Evolutionary conservation across 2,888 invertebrate species (phyloP).

Genomic region (Pantelozetes paolii): DNA sequence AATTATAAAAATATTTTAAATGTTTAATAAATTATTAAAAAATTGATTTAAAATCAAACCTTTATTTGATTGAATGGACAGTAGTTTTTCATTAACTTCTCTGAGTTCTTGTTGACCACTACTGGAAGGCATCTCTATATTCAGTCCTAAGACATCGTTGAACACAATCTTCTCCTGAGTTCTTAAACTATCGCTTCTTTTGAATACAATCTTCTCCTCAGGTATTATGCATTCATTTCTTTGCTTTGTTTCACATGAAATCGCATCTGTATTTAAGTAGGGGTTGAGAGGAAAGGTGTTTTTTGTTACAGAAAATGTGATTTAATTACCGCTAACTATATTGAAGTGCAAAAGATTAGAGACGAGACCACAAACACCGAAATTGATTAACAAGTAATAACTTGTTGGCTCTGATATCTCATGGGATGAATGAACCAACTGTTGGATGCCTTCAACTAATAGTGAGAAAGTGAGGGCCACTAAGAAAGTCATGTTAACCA

Average conservation of each 20-base stretch:
- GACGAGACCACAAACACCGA: constrained; percentile 65
- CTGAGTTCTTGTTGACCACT: not conserved
- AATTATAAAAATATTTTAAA: not conserved
- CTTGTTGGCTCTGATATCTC: constrained; percentile 63
- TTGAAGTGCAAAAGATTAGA: constrained; percentile 34
- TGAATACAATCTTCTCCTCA: too few species aligned
- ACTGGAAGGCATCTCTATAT: not conserved
- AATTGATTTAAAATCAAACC: too few species aligned
- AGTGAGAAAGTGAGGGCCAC: constrained; percentile 76
- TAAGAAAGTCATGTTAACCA: constrained; percentile 64
- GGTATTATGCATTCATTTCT: too few species aligned
- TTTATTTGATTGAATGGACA: not conserved
- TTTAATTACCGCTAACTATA: constrained; percentile 27
- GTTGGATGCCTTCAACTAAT: constrained; percentile 72
- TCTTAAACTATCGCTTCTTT: not conserved
- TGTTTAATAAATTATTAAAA: not conserved
- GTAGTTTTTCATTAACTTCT: not conserved
- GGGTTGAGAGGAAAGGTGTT: too few species aligned
- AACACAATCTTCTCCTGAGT: not conserved
- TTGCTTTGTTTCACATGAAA: not conserved
- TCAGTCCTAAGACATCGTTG: not conserved
- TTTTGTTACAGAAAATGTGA: too few species aligned
- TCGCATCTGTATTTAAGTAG: not conserved
- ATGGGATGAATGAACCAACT: constrained; percentile 49
- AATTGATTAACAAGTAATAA: constrained; percentile 67